Conservation (phyloP, 2,888 invertebrate species). For the Aplocera efformata region DNA sequence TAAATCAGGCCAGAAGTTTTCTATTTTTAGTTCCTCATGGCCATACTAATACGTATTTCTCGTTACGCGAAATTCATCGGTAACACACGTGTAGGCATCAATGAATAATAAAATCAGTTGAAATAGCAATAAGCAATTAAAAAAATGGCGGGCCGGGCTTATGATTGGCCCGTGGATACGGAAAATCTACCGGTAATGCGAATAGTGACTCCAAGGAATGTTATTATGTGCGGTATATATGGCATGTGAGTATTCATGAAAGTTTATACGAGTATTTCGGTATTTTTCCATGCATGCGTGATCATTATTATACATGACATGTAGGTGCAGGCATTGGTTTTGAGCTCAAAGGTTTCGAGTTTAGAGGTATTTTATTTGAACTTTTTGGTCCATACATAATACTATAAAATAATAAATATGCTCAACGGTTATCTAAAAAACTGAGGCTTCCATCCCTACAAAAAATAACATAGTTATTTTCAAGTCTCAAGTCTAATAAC, state of each 20-base stretch:
- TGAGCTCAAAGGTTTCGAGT: no score
- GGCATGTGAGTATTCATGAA: conserved; percentile 55
- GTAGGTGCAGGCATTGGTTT: no score
- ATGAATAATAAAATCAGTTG: neutral
- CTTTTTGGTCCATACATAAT: no score
- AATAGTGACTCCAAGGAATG: conserved; percentile 57
- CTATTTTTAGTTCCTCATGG: conserved; percentile 26
- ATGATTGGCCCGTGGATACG: conserved; percentile 57
- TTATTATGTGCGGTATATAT: conserved; percentile 53
- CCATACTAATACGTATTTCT: conserved; percentile 11
- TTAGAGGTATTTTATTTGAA: no score
- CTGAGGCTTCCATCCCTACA: no score
- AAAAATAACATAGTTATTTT: no score
- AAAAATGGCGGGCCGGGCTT: conserved; percentile 47
- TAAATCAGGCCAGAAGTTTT: conserved; percentile 15
- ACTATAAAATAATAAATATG: no score
- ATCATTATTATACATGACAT: no score
- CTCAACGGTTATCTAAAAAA: no score
- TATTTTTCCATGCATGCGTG: no score
- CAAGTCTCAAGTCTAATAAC: no score
- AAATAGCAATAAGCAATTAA: conserved; percentile 1
- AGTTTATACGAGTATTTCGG: neutral
- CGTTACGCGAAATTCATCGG: neutral
- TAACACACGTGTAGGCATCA: neutral
- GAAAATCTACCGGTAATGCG: conserved; percentile 63